Percentiles rank a stretch among this genome's conserved stretches.
Conservation (phyloP, 2,797 vertebrate species). For the Sciaenops ocellatus region DNA sequence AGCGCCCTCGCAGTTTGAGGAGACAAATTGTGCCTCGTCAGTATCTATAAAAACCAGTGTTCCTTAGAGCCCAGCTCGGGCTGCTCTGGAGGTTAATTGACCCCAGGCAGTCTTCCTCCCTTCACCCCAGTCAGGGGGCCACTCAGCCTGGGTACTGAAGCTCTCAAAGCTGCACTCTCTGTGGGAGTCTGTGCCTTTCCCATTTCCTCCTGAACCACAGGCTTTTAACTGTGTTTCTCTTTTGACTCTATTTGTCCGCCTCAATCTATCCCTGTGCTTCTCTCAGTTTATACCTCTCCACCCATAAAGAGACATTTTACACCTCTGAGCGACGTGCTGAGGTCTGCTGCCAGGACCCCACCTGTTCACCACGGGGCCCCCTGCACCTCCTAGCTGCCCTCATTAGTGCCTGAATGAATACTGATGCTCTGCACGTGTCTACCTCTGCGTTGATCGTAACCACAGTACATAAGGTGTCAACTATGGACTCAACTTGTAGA, state of each 20-base stretch:
- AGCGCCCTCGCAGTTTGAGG: constrained; percentile 49
- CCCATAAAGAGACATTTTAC: constrained; percentile 47
- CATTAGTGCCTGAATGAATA: constrained; percentile 59
- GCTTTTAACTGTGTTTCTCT: constrained; percentile 31
- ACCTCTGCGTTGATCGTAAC: constrained; percentile 37
- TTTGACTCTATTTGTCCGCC: constrained; percentile 15
- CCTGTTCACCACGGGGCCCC: constrained; percentile 54
- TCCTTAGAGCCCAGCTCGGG: constrained; percentile 59
- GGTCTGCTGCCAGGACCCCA: constrained; percentile 54
- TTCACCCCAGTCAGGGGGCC: constrained; percentile 55
- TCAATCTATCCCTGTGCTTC: constrained; percentile 1
- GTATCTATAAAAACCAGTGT: constrained; percentile 73
- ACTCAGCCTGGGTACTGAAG: constrained; percentile 35
- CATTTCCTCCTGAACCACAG: constrained; percentile 39
- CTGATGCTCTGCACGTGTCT: constrained; percentile 44
- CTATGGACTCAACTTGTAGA: constrained; percentile 38
- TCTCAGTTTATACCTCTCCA: constrained; percentile 1
- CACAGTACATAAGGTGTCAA: constrained; percentile 45
- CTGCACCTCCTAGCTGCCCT: constrained; percentile 52
- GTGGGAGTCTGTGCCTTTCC: constrained; percentile 47
- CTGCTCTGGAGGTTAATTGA: constrained; percentile 74
- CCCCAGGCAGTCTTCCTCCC: constrained; percentile 62
- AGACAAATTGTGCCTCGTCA: constrained; percentile 72
- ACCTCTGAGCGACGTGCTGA: constrained; percentile 23
- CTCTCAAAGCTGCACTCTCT: constrained; percentile 60